A percentile compares a stretch with the other conserved stretches of the same genome.
These are phyloP conservation scores for Dicrurus megarhynchus DNA, from an alignment of 2,113 vertebrate species.

Conservation along the genomic window DNA sequence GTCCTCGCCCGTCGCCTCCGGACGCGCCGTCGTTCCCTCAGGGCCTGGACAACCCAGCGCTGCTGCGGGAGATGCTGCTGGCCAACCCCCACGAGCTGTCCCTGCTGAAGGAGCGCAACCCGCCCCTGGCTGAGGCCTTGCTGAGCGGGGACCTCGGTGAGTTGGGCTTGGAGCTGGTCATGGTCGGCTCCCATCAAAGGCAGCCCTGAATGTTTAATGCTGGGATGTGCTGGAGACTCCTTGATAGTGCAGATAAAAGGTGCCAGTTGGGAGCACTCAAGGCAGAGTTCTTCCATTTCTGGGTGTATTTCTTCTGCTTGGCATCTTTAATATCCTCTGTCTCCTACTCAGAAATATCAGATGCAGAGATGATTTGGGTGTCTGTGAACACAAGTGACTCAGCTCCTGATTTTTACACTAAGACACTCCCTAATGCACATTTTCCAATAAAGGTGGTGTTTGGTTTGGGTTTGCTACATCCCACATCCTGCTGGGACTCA, in stretches of 20 bases:
- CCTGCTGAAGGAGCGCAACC: slow-evolving; percentile 95
- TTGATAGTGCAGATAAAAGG: background rate
- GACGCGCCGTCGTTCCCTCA: slow-evolving; percentile 76
- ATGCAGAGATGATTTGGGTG: background rate
- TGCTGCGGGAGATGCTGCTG: slow-evolving; percentile 94
- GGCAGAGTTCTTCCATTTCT: background rate
- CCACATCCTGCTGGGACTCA: background rate
- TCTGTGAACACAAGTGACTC: background rate
- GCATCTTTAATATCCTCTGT: background rate
- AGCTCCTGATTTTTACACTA: background rate
- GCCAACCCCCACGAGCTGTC: slow-evolving; percentile 96
- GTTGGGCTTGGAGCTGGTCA: background rate
- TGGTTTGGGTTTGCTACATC: background rate
- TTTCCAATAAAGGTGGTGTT: background rate
- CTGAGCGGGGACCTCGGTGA: slow-evolving; percentile 96
- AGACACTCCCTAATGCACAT: background rate
- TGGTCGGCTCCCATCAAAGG: background rate
- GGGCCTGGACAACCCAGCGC: slow-evolving; percentile 89
- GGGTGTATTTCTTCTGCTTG: background rate
- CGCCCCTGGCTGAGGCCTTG: slow-evolving; percentile 91
- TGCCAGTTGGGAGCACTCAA: background rate
- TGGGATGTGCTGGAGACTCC: background rate
- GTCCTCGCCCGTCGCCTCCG: slow-evolving; percentile 52
- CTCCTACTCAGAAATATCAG: background rate
- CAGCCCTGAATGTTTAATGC: fast-evolving